Evolutionary conservation across 2,888 invertebrate species (phyloP).

Genomic region (Nezara viridula): DNA sequence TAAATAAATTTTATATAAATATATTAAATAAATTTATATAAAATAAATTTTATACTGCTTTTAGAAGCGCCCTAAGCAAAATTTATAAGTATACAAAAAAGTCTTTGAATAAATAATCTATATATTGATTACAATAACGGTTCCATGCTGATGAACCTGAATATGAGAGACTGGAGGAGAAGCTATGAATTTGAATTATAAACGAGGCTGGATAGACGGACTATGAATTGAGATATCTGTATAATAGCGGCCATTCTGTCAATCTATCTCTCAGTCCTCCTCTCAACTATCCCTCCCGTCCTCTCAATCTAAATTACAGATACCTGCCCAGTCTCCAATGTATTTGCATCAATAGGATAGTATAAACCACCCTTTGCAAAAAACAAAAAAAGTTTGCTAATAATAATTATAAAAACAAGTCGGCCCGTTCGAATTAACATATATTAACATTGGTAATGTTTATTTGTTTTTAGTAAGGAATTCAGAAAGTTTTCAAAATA

Average conservation of each 20-base stretch:
- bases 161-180: not conserved
- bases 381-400: too few species aligned
- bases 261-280: not conserved
- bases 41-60: too few species aligned
- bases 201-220: not conserved
- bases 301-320: not conserved
- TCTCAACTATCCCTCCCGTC: not conserved
- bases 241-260: not conserved
- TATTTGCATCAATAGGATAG: not conserved
- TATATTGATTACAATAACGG: not conserved
- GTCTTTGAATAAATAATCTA: too few species aligned
- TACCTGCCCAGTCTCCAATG: not conserved
- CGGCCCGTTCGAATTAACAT: too few species aligned
- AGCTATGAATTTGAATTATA: constrained; percentile 3
- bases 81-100: too few species aligned
- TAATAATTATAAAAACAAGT: too few species aligned
- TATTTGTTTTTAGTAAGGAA: too few species aligned
- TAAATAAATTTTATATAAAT: too few species aligned
- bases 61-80: too few species aligned
- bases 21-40: too few species aligned
- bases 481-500: too few species aligned
- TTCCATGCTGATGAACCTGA: not conserved
- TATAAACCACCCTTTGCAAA: not conserved
- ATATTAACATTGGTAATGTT: too few species aligned
- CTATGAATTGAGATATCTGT: constrained; percentile 34